Base-by-base conservation (phyloP, 1,140 invertebrate genomes). In the Rhizoglyphus robini region DNA sequence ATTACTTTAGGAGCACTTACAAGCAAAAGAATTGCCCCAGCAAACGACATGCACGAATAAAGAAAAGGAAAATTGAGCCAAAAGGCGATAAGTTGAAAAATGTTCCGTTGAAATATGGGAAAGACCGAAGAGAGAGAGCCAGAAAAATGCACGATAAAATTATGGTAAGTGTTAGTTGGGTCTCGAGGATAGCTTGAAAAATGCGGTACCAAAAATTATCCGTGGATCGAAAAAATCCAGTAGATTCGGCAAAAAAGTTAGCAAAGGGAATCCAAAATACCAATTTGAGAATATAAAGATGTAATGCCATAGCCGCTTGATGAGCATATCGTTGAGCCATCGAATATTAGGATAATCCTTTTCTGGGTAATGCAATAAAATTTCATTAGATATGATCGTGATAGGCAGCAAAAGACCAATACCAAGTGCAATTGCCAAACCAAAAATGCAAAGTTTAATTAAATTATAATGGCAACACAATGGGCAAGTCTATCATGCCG, bases 271-370 rank as follows among this genome's bases (percentile, higher is more conserved):
- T 81, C 68, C 97, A 83, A 54, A 96, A 27, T 99, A 79, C 8
- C 91, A 90, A 76, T 99, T 99, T 65, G 93, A 96, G 74, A 97
- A 94, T 30, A 97, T 78, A 75, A 99, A 99, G 49, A 99, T 86
- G 75, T 92, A 85, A 77, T 95, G 96, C 96, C 96, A 99, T 68
- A 99, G 76, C 70, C 91, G 90, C 79, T 96, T 90, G 72, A 99
- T 91, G n/a, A 99, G n/a, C n/a, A n/a, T n/a, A n/a, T n/a, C n/a
- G n/a, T n/a, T n/a, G n/a, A n/a, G n/a, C n/a, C n/a, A n/a, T n/a
- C n/a, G n/a, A n/a, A n/a, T n/a, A n/a, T n/a, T n/a, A n/a, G n/a
- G n/a, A n/a, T n/a, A n/a, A n/a, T 82, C n/a, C 93, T 89, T 96
- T 60, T 77, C 90, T 83, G 68, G 92, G 79, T 74, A 95, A 78